These are phyloP conservation scores for Pipistrellus kuhlii DNA, from an alignment of 2,797 vertebrate species.

Conservation along the genomic window DNA sequence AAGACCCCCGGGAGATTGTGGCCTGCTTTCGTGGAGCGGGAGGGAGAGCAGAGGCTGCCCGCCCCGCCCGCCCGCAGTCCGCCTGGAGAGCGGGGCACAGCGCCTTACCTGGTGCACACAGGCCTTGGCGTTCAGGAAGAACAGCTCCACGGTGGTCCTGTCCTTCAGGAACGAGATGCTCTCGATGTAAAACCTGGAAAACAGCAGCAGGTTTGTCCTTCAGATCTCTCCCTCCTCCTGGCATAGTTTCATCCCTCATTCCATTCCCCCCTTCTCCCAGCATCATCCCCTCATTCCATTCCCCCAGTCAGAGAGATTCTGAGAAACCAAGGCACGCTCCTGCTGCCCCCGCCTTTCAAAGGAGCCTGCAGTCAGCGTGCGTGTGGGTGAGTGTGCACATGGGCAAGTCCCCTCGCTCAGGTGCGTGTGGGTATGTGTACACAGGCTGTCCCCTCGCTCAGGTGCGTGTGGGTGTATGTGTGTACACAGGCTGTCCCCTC, in stretches of 20 bases:
- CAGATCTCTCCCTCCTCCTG: constrained; percentile 57
- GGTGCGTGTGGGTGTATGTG: no score
- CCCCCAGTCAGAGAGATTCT: constrained; percentile 39
- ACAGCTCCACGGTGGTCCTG: constrained; percentile 96
- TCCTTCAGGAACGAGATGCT: constrained; percentile 97
- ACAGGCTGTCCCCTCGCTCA: no score
- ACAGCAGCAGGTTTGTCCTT: constrained; percentile 58
- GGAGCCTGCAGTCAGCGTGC: background rate
- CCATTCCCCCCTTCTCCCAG: constrained; percentile 16
- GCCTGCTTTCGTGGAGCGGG: background rate
- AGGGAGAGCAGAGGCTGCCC: background rate
- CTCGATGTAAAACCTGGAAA: constrained; percentile 97
- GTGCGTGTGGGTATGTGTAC: no score
- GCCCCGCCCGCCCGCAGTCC: background rate
- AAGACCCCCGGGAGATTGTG: background rate
- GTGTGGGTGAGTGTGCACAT: background rate
- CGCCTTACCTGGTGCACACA: constrained; percentile 95
- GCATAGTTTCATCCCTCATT: constrained; percentile 20
- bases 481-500: no score
- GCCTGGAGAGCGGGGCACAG: background rate
- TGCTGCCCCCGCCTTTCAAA: constrained; percentile 68
- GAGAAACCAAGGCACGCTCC: constrained; percentile 62
- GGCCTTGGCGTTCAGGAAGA: constrained; percentile 97
- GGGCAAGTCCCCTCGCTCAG: background rate
- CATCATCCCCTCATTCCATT: constrained; percentile 58